phyloP scores from a whole-genome alignment of 2,113 vertebrate species.

The Eulacestoma nigropectus region DNA sequence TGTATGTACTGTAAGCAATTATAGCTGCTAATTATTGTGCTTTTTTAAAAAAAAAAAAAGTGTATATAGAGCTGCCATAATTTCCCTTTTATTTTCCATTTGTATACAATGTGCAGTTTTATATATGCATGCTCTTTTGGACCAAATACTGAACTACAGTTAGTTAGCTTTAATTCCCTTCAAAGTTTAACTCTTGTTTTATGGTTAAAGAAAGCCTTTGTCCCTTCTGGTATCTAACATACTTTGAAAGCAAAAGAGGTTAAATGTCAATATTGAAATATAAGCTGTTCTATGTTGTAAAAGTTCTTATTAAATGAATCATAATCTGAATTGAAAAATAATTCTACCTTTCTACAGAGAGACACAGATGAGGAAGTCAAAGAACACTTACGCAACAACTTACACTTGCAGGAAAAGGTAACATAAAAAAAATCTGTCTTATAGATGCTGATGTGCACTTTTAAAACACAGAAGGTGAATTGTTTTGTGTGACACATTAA shows the following conservation, averaged over 20 bases:
- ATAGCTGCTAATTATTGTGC: not conserved
- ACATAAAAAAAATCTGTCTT: not conserved
- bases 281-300: not conserved
- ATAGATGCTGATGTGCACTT: not conserved
- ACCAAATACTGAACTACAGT: not conserved
- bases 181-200: not conserved
- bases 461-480: not conserved
- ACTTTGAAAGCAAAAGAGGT: not conserved
- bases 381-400: conserved; percentile 89
- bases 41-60: not conserved
- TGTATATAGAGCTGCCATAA: not conserved
- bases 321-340: not conserved
- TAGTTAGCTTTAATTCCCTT: not conserved
- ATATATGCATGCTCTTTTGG: not conserved
- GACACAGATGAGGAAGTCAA: conserved; percentile 97
- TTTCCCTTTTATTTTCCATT: not conserved
- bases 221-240: not conserved
- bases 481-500: not conserved
- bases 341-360: conserved; percentile 74
- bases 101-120: not conserved
- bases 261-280: not conserved
- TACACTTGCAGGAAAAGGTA: conserved; percentile 95
- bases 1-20: not conserved
- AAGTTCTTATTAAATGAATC: not conserved
- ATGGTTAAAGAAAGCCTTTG: not conserved